Base-by-base conservation (phyloP, 2,888 invertebrate species). In the Heliconius ethilla region DNA sequence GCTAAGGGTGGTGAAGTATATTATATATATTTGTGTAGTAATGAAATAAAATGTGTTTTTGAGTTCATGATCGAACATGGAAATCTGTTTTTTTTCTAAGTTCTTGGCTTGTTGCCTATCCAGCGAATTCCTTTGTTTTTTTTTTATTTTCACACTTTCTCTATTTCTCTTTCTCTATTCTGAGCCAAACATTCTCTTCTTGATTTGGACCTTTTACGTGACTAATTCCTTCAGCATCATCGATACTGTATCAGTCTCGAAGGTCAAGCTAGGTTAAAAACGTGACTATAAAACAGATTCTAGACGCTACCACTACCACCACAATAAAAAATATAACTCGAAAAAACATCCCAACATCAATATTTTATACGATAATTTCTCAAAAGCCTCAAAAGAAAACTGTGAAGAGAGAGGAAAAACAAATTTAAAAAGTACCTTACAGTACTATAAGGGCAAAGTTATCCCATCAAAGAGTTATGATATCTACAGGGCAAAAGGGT, bases 381-480 rank as follows among this genome's bases (percentile, higher is more conserved):
- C 45, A 75, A 70, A 79, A 74, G 63, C 70, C 78, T 76, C 74
- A 63, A 79, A 76, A 76, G 77, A 75, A 79, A 79, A 72, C 51
- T 59, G 77, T 69, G 45, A 59, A 67, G 29, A 70, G 62, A 66
- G 65, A 40, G 66, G 78, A 79, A 81, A 81, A 78, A 77, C 66
- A 81, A 82, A 81, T 76, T 83, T 79, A 63, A 82, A 80, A 77
- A 77, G 78, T 59, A 40, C 73, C 77, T 76, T 78, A 78, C 79
- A 79, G 72, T 79, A 78, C 80, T 81, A 80, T 75, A 79, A 78
- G 79, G 77, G 81, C 67, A 79, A 82, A 83, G 79, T 83, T 83
- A 83, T 83, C 80, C 81, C 80, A 82, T 81, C 82, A 82, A 81
- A 82, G 81, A 81, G 80, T 81, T 82, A 81, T 81, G 80, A 78